A percentile compares a stretch with the other conserved stretches of the same genome.
Evolutionary conservation across 2,113 vertebrate species (phyloP).

Genomic region (Mobula hypostoma): DNA sequence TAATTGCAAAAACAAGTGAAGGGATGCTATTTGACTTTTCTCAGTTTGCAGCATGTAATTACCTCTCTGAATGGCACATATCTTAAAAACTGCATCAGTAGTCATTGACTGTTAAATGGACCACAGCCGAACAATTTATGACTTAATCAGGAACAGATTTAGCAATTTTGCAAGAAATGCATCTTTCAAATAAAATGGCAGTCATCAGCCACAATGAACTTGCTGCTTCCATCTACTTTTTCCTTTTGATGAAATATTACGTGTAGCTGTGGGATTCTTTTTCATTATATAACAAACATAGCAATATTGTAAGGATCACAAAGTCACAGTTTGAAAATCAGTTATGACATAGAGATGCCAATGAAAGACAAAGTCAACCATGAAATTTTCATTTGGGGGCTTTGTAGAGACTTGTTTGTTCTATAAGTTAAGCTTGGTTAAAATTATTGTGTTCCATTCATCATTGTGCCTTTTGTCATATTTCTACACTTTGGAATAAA

Average conservation of each 20-base stretch:
- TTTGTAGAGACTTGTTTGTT: neutral
- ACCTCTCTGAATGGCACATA: constrained; percentile 32
- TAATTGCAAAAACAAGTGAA: constrained; percentile 36
- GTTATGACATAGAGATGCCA: neutral
- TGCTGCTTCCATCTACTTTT: neutral
- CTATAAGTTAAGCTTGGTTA: neutral
- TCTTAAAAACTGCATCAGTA: constrained; percentile 36
- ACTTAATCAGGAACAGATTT: constrained; percentile 36
- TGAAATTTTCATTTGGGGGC: neutral
- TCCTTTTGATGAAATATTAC: constrained; percentile 6
- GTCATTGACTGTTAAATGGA: constrained; percentile 36
- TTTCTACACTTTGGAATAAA: neutral
- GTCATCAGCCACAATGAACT: constrained; percentile 8
- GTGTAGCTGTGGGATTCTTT: neutral
- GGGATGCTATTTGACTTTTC: neutral
- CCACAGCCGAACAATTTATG: constrained; percentile 30
- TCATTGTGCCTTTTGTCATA: neutral
- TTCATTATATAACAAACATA: neutral
- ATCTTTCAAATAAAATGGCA: constrained; percentile 16
- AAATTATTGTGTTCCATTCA: neutral
- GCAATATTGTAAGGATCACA: neutral
- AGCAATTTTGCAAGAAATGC: constrained; percentile 19
- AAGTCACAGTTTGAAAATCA: neutral
- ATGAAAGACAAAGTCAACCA: neutral
- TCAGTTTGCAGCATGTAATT: constrained; percentile 22